Conservation (phyloP, 2,797 vertebrate genomes). For the Macroramphosus scolopax region DNA sequence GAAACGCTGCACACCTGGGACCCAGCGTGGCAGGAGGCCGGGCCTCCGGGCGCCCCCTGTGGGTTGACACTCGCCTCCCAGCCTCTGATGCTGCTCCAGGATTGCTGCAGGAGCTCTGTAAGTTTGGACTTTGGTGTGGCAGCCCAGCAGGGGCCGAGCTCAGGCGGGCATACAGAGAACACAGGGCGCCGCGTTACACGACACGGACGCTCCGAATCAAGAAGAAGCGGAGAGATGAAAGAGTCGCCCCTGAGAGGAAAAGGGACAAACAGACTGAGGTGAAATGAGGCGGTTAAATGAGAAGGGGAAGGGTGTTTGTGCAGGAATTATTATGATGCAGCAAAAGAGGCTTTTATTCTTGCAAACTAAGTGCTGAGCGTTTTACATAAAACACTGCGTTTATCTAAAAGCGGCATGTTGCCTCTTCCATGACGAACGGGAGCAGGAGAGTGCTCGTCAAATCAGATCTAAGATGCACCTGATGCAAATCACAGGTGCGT, state of each 20-base stretch:
- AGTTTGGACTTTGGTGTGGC: conserved; percentile 33
- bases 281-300: conserved; percentile 34
- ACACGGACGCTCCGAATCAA: conserved; percentile 35
- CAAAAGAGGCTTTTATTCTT: conserved; percentile 63
- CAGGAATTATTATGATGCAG: conserved; percentile 52
- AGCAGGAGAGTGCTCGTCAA: too few species aligned
- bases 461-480: too few species aligned
- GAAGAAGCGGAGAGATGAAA: conserved; percentile 47
- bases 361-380: conserved; percentile 45
- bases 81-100: conserved; percentile 54
- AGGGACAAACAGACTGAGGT: conserved; percentile 38
- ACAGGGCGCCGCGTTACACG: conserved; percentile 28
- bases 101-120: conserved; percentile 35
- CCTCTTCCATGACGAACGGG: too few species aligned
- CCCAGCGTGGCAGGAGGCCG: conserved; percentile 37
- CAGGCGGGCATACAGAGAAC: background rate
- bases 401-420: conserved; percentile 37
- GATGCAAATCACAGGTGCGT: too few species aligned
- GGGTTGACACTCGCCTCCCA: conserved; percentile 9
- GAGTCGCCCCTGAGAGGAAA: conserved; percentile 37
- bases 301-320: conserved; percentile 20
- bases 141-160: conserved; percentile 18
- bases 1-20: conserved; percentile 65
- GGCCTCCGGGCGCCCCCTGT: conserved; percentile 46
- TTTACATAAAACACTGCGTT: conserved; percentile 44